Evolutionary conservation across 2,797 vertebrate genomes (phyloP), one percentile per base, ranked within the genome.

Genomic region (Macropus fuliginosus): DNA sequence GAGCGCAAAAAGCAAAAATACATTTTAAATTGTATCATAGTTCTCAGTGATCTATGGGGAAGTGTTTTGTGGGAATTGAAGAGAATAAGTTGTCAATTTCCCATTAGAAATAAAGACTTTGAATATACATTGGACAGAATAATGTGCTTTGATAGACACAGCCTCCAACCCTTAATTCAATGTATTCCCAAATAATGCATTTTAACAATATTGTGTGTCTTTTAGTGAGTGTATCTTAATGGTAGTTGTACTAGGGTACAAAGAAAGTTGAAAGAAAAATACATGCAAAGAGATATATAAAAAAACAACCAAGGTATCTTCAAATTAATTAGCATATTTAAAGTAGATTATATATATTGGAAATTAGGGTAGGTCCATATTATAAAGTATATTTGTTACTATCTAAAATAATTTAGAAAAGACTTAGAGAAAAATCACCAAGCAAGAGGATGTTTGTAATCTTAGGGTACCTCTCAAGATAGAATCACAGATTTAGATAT

Each of bases 31-130:
- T 56, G 74, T 92, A 62, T 95, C 90, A 90, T 16, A 92, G 93
- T 91, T 89, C 54, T 94, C n/a, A 87, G 92, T 8, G 18, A 90
- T 94, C 56, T 29, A 92, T 21, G 4, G n/a, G 46, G 91, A 87
- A 93, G 93, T 24, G 10, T 92, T 95, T 91, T 56, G 90, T 55
- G 91, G 91, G 92, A 92, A 95, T 89, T 90, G 8, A 14, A 90
- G 55, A 54, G 93, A 50, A 95, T 90, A 54, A 52, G 31, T 4
- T 95, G 50, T 87, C 29, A 91, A 29, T 0, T 34, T 40, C 13
- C 18, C 92, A 90, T 12, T 94, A 90, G 95, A 90, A 66, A 96
- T 95, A 95, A 91, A 93, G 59, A 52, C 55, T 96, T 81, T 96
- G 74, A 12, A 56, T 95, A 96, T 92, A 46, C 81, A 95, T 97